Evolutionary conservation across 2,113 vertebrate species (phyloP).

Genomic region (Cochlearius cochlearius): DNA sequence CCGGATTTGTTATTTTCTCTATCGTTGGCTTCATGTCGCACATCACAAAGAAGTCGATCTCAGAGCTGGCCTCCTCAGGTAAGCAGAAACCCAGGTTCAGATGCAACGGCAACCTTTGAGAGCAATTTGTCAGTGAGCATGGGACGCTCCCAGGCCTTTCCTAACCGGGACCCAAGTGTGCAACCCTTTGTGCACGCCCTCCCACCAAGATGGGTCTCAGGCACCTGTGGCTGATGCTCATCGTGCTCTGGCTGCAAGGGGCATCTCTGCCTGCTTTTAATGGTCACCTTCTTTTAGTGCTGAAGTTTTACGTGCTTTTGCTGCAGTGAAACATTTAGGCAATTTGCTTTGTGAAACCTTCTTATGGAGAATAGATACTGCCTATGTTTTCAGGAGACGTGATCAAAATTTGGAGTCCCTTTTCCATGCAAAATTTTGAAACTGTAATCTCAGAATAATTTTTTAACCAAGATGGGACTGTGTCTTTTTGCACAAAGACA

Average conservation of each 20-base stretch:
- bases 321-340: not conserved
- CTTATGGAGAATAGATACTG: not conserved
- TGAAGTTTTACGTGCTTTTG: not conserved
- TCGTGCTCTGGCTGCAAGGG: not conserved
- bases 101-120: not conserved
- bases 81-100: not conserved
- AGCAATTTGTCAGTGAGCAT: not conserved
- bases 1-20: slow-evolving; percentile 90
- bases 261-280: not conserved
- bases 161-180: rapidly evolving
- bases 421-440: not conserved
- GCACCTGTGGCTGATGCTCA: not conserved
- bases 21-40: slow-evolving; percentile 92
- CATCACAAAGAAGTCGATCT: slow-evolving; percentile 86
- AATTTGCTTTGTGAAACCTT: not conserved
- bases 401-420: not conserved
- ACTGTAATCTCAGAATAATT: not conserved
- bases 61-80: slow-evolving; percentile 89
- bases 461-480: not conserved
- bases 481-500: not conserved
- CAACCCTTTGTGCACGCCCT: not conserved
- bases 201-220: not conserved
- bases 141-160: not conserved
- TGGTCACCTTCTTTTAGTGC: not conserved
- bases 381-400: not conserved